Conservation (phyloP, 2,113 vertebrate genomes). For the Tyto alba region DNA sequence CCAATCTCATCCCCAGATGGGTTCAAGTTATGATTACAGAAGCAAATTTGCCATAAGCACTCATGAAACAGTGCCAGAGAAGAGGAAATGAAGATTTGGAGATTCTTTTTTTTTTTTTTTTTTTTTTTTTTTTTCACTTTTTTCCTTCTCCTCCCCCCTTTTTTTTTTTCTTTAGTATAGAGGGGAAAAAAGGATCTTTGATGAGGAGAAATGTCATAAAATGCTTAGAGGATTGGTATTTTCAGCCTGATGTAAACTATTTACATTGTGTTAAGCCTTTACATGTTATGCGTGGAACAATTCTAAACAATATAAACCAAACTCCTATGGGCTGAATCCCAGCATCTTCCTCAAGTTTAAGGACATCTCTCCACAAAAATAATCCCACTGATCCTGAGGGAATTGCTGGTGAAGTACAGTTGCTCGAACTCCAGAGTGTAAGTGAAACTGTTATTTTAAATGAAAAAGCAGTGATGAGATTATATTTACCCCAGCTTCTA, state of each 20-base stretch:
- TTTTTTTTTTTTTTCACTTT: accelerated
- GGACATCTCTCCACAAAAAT: neutral
- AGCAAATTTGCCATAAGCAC: constrained; percentile 77
- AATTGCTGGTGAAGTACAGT: neutral
- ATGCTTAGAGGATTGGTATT: neutral
- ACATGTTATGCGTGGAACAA: neutral
- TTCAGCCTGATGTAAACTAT: neutral
- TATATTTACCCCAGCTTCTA: neutral
- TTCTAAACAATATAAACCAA: neutral
- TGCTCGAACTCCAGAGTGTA: neutral
- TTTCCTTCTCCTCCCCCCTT: accelerated
- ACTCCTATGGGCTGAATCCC: neutral
- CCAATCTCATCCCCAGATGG: constrained; percentile 77
- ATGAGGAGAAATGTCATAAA: neutral
- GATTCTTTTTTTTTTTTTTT: neutral
- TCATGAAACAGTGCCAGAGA: constrained; percentile 60
- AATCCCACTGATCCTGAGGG: neutral
- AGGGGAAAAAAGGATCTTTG: neutral
- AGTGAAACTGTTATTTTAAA: neutral
- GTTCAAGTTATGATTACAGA: constrained; percentile 81
- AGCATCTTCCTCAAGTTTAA: neutral
- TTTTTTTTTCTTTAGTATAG: neutral
- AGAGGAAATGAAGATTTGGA: constrained; percentile 61
- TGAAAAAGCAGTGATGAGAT: neutral
- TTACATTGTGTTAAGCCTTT: neutral